Conservation (phyloP, 2,797 vertebrate genomes). For the Rhynchotus rufescens region DNA sequence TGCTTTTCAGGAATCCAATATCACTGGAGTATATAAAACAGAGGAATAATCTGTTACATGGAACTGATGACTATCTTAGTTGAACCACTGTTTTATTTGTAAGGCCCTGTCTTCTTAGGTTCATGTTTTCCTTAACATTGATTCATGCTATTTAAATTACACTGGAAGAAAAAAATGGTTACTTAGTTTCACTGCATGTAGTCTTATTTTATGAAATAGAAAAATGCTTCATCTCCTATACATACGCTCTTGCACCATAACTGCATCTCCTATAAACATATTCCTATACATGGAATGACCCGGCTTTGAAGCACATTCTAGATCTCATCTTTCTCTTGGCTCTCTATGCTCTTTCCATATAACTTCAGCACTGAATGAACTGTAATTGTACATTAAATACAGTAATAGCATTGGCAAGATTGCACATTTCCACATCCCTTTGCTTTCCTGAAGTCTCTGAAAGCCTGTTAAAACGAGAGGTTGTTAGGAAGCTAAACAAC, state of each 20-base stretch:
- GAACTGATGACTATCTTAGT: background rate
- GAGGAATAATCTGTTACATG: background rate
- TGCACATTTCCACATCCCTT: background rate
- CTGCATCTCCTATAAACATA: background rate
- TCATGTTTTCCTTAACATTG: background rate
- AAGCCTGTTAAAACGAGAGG: background rate
- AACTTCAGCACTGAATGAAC: background rate
- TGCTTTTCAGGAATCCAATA: slow-evolving; percentile 20
- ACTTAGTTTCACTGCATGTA: background rate
- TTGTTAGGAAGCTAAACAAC: background rate
- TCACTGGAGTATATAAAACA: background rate
- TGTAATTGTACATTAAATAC: background rate
- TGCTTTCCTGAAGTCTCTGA: background rate
- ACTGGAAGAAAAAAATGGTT: background rate
- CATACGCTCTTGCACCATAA: rapidly evolving
- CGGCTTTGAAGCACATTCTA: background rate
- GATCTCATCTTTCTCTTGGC: background rate
- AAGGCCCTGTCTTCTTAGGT: background rate
- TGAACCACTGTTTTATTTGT: background rate
- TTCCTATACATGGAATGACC: background rate
- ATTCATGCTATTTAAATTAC: background rate
- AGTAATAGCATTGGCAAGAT: background rate
- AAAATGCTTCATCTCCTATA: background rate
- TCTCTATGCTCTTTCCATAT: background rate
- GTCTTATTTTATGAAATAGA: background rate